These are phyloP conservation scores for Calcarius lapponicus DNA, from an alignment of 2,797 vertebrate genomes.

Conservation along the genomic window DNA sequence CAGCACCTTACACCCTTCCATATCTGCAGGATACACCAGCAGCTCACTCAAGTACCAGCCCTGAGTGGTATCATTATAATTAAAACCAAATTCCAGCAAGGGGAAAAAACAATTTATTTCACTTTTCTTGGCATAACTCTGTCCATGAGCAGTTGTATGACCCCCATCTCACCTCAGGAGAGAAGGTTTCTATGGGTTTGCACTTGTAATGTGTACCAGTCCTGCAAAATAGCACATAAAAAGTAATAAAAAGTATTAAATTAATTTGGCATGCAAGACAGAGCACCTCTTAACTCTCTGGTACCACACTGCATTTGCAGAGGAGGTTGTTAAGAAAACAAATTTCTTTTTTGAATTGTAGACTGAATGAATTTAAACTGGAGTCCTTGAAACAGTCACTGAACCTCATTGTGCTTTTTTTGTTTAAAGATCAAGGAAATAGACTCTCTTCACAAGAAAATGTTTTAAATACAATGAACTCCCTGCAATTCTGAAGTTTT, in stretches of 20 bases:
- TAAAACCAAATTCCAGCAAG: background rate
- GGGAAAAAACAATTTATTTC: background rate
- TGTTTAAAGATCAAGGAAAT: slow-evolving; percentile 35
- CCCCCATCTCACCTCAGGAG: background rate
- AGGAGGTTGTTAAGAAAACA: slow-evolving; percentile 59
- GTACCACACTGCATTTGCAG: slow-evolving; percentile 27
- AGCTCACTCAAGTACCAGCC: background rate
- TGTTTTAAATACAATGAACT: background rate
- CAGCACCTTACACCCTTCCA: background rate
- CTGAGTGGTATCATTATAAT: background rate
- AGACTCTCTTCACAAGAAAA: background rate
- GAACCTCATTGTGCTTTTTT: background rate
- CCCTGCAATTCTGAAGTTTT: background rate
- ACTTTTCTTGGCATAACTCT: background rate
- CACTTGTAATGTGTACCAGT: background rate
- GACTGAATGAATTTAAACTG: slow-evolving; percentile 52
- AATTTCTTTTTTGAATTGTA: slow-evolving; percentile 55
- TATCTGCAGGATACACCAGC: background rate
- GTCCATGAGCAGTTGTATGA: background rate
- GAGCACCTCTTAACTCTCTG: slow-evolving; percentile 31
- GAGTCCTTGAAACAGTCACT: slow-evolving; percentile 21
- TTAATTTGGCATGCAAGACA: slow-evolving; percentile 40
- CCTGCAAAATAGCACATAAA: background rate
- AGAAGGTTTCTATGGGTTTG: background rate
- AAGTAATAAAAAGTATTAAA: background rate